Conservation (phyloP, 2,797 vertebrate species). For the Hemitrygon akajei region DNA sequence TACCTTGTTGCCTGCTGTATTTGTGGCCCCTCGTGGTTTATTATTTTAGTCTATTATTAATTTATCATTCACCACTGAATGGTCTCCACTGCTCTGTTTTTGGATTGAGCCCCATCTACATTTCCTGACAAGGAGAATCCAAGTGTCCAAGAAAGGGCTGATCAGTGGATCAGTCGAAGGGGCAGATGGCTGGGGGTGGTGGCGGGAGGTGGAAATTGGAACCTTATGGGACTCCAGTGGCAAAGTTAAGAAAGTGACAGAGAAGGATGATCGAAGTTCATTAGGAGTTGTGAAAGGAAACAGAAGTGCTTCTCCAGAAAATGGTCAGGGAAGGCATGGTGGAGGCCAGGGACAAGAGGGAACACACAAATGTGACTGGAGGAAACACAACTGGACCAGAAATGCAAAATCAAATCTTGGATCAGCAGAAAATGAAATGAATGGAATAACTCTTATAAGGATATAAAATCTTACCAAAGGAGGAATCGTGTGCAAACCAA, state of each 20-base stretch:
- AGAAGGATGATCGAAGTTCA: background rate
- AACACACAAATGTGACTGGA: background rate
- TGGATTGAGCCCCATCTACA: too few relatives aligned
- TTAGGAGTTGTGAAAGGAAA: background rate
- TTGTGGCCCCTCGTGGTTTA: too few relatives aligned
- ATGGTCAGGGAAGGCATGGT: background rate
- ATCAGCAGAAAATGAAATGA: background rate
- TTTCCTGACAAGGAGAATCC: background rate
- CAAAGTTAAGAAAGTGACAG: background rate
- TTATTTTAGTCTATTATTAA: too few relatives aligned
- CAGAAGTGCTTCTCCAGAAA: background rate
- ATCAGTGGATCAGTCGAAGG: background rate
- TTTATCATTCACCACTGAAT: too few relatives aligned
- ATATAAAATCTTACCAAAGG: background rate
- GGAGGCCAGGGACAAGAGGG: background rate
- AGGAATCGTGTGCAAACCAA: background rate
- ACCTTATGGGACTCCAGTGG: too few relatives aligned
- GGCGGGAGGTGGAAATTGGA: too few relatives aligned
- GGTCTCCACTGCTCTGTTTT: too few relatives aligned
- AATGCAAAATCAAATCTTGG: too few relatives aligned
- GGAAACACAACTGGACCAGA: background rate
- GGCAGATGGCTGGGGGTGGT: background rate
- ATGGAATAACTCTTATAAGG: background rate
- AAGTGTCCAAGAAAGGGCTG: background rate
- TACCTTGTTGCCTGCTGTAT: too few relatives aligned